Base-by-base conservation (phyloP, 2,797 vertebrate genomes). In the Glossophaga mutica region DNA sequence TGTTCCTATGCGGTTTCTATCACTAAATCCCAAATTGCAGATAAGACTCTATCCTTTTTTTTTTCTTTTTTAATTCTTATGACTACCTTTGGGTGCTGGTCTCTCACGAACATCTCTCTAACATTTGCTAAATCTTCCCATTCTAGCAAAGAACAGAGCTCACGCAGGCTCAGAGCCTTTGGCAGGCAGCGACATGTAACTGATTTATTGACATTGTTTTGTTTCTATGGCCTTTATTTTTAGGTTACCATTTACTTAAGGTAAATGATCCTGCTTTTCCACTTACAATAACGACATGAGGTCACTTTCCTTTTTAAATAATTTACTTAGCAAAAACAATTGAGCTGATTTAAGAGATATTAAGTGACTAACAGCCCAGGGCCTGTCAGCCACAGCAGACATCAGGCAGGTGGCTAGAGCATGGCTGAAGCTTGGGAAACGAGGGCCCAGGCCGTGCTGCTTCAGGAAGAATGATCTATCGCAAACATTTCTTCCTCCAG, bases 141-240 rank as follows among this genome's bases (percentile, higher is more conserved):
- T 94, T 87, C 87, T 44, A 62, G 46, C 39, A 44, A 34, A 93
- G 55, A 68, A 16, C 76, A 55, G 44, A 55, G 6, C 79, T 82
- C 85, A 11, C 9, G 85, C 55, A 86, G 52, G 39, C 48, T 79
- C 62, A 16, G 87, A 62, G 82, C 22, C 46, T 83, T 87, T 93
- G 95, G 96, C 94, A 89, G 89, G 76, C 10, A 14, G 44, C 48
- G 59, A 44, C 48, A 71, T 89, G 82, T 76, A n/a, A 55, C 29
- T 85, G 74, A 90, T 93, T 94, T 93, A 96, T 93, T 50, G 91
- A 71, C 89, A 85, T 96, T 96, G 86, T 97, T 96, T 97, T 94
- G 91, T 97, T 97, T 94, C 96, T 89, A 91, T 95, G 93, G 96
- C 73, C 84, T 92, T 97, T 97, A 97, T 96, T 98, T 97, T 97